phyloP scores from a whole-genome alignment of 1,140 invertebrate genomes.

The Alviniconcha marisindica region DNA sequence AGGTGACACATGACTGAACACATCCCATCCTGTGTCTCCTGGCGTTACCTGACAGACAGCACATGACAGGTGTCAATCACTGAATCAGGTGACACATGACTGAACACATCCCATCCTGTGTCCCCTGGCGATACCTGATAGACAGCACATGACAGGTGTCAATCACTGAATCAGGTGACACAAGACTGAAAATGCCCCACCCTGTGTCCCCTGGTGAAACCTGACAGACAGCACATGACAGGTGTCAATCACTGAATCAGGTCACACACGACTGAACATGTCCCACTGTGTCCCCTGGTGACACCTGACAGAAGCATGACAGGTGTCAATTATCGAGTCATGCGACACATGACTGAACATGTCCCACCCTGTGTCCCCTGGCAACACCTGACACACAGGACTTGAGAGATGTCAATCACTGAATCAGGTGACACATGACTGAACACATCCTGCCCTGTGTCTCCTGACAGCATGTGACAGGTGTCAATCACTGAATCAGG shows the following conservation, averaged over 20 bases:
- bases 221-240: conserved; percentile 46
- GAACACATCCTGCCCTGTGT: conserved; percentile 97
- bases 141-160: background rate
- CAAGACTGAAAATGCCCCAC: conserved; percentile 90
- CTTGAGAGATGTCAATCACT: background rate
- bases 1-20: conserved; percentile 88
- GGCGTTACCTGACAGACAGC: too few species aligned
- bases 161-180: background rate
- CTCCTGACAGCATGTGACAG: conserved; percentile 77
- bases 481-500: background rate
- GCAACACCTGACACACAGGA: background rate
- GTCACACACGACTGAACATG: conserved; percentile 87
- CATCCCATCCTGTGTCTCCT: conserved; percentile 95
- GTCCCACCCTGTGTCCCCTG: conserved; percentile 94
- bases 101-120: conserved; percentile 96
- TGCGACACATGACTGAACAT: conserved; percentile 86
- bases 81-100: conserved; percentile 79
- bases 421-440: conserved; percentile 80
- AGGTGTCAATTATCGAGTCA: too few species aligned
- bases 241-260: too few species aligned
- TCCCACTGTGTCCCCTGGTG: conserved; percentile 92
- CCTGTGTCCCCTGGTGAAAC: conserved; percentile 77
- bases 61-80: background rate
- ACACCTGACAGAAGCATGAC: too few species aligned
- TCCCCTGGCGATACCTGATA: conserved; percentile 79